Evolutionary conservation across 2,888 invertebrate genomes (phyloP).

Genomic region (Eustalomyia histrio): DNA sequence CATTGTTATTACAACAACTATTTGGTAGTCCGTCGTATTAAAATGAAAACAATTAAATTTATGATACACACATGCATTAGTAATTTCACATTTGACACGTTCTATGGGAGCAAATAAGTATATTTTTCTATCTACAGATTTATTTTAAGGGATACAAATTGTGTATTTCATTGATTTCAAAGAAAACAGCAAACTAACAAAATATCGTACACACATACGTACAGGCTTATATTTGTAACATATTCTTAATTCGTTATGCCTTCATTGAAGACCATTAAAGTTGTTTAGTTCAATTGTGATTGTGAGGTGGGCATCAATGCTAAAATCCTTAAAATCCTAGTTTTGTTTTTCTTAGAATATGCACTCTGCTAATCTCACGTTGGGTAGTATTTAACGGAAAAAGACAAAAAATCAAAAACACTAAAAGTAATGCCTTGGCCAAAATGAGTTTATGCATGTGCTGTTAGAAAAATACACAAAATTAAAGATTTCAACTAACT

Average conservation of each 20-base stretch:
- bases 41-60: slow-evolving; percentile 10
- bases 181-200: slow-evolving; percentile 7
- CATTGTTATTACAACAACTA: neutral
- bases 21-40: neutral
- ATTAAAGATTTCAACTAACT: slow-evolving; percentile 4
- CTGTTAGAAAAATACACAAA: neutral
- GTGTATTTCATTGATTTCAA: slow-evolving; percentile 38
- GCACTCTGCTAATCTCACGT: slow-evolving; percentile 27
- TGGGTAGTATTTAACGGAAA: slow-evolving; percentile 20
- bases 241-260: slow-evolving; percentile 42
- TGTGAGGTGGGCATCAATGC: slow-evolving; percentile 16
- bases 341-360: slow-evolving; percentile 28
- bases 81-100: slow-evolving; percentile 53
- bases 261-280: slow-evolving; percentile 30
- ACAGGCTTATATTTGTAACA: slow-evolving; percentile 27
- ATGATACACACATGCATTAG: slow-evolving; percentile 11
- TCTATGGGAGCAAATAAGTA: slow-evolving; percentile 8
- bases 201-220: neutral
- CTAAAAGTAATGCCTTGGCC: neutral
- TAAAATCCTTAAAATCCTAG: neutral
- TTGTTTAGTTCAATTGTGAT: slow-evolving; percentile 27
- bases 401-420: slow-evolving; percentile 32
- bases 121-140: slow-evolving; percentile 8
- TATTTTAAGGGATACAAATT: slow-evolving; percentile 36
- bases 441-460: neutral